phyloP scores from a whole-genome alignment of 2,888 invertebrate genomes.

The Drosophila borborema region DNA sequence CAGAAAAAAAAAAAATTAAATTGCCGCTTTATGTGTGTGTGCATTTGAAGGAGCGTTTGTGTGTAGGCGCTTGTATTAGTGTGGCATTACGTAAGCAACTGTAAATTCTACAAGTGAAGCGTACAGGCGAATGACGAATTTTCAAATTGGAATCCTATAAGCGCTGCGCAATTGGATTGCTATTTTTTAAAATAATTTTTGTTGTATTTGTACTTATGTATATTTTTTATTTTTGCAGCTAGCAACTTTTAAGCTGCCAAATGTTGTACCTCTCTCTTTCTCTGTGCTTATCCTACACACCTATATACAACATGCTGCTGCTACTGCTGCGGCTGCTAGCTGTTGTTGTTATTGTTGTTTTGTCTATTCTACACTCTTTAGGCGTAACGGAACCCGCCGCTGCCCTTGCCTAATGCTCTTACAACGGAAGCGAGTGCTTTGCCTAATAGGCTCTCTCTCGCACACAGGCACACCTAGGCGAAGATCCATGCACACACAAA shows the following conservation, averaged over 20 bases:
- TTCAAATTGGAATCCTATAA: conserved; percentile 68
- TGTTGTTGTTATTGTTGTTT: conserved; percentile 36
- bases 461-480: conserved; percentile 56
- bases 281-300: conserved; percentile 58
- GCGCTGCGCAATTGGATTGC: conserved; percentile 50
- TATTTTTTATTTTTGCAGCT: neutral
- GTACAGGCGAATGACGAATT: conserved; percentile 60
- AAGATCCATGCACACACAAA: conserved; percentile 60
- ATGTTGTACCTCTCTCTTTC: conserved; percentile 9
- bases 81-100: conserved; percentile 75
- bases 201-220: neutral
- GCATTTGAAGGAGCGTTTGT: conserved; percentile 61
- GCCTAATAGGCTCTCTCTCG: conserved; percentile 67
- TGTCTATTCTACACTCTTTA: conserved; percentile 56
- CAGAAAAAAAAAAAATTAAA: conserved; percentile 40
- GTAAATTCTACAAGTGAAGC: conserved; percentile 73
- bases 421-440: conserved; percentile 74
- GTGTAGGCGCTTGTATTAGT: conserved; percentile 57
- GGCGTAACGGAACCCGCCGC: conserved; percentile 47
- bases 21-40: conserved; percentile 43
- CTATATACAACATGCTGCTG: conserved; percentile 1
- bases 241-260: conserved; percentile 34
- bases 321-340: conserved; percentile 28
- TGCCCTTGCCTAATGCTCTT: conserved; percentile 50
- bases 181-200: neutral